Percentiles rank a stretch among this genome's conserved stretches.
phyloP scores from a whole-genome alignment of 2,888 invertebrate species.

The Temnothorax rugatulus region DNA sequence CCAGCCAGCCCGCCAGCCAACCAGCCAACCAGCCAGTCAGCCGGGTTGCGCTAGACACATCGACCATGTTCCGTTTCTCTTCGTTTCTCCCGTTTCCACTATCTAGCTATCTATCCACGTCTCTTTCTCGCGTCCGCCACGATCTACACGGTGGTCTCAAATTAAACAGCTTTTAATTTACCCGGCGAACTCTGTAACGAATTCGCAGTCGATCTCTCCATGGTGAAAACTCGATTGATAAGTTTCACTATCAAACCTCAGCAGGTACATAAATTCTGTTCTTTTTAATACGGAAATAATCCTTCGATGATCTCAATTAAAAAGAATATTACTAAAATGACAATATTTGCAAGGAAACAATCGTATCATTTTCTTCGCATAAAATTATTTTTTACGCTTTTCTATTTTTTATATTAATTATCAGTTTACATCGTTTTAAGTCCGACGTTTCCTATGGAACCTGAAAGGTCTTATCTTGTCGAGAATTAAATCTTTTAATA shows the following conservation, averaged over 20 bases:
- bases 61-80: slow-evolving; percentile 76
- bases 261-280: not conserved
- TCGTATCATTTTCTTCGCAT: not conserved
- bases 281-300: not conserved
- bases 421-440: not conserved
- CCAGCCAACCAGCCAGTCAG: slow-evolving; percentile 79
- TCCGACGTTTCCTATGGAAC: not conserved
- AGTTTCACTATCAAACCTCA: not conserved
- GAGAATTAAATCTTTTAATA: not conserved
- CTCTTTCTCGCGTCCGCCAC: slow-evolving; percentile 62
- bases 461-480: not conserved
- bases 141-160: slow-evolving; percentile 48
- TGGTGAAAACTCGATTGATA: not conserved
- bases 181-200: not conserved
- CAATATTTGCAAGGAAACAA: not conserved
- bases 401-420: not conserved
- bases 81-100: slow-evolving; percentile 58
- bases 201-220: not conserved
- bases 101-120: slow-evolving; percentile 62
- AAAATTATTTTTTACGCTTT: not conserved
- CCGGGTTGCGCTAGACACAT: slow-evolving; percentile 80
- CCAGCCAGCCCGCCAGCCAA: slow-evolving; percentile 69
- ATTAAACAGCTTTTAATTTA: slow-evolving; percentile 38
- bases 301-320: not conserved
- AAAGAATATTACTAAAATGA: not conserved